Evolutionary conservation across 2,888 invertebrate species (phyloP).

Genomic region (Athalia cordata): DNA sequence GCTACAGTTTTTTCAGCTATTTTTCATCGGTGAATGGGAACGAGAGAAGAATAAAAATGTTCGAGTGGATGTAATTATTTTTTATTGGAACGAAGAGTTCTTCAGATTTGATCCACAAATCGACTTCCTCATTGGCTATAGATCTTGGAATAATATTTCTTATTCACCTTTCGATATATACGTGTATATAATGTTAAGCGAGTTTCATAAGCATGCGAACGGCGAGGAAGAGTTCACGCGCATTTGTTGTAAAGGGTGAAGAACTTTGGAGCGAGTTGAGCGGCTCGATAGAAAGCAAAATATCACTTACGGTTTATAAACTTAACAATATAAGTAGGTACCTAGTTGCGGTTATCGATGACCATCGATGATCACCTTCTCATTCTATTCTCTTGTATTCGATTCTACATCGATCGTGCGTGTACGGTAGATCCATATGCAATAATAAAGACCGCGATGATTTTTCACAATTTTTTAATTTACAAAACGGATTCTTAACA

Average conservation of each 20-base stretch:
- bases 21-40: no score
- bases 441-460: neutral
- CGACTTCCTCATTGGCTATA: no score
- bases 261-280: neutral
- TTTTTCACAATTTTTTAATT: neutral
- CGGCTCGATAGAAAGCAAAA: constrained; percentile 40
- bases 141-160: no score
- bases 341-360: constrained; percentile 28
- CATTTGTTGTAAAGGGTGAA: constrained; percentile 12
- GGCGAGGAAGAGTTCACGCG: constrained; percentile 25
- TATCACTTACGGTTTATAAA: constrained; percentile 26
- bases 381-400: neutral
- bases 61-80: no score
- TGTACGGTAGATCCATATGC: neutral
- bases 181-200: neutral
- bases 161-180: neutral
- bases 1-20: no score
- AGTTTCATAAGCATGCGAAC: constrained; percentile 20
- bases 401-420: constrained; percentile 12
- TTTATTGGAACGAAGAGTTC: no score
- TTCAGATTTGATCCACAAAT: no score
- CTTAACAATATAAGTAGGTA: constrained; percentile 2
- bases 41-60: no score
- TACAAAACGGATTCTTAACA: neutral
- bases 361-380: constrained; percentile 13